A percentile compares a stretch with the other conserved stretches of the same genome.
Evolutionary conservation across 2,113 vertebrate genomes (phyloP).

Genomic region (Dromas ardeola): DNA sequence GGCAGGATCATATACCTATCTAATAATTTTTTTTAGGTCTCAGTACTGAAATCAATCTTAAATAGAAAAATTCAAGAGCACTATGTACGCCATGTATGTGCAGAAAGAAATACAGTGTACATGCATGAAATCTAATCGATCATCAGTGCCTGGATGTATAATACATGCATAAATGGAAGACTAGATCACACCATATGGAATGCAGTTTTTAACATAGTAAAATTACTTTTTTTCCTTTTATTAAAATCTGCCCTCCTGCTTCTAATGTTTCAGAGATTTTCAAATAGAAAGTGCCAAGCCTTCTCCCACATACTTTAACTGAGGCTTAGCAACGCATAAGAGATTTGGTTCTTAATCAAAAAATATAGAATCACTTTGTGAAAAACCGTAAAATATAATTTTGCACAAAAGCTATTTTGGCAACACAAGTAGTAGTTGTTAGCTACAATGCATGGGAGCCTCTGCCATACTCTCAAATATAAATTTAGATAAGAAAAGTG

Average conservation of each 20-base stretch:
- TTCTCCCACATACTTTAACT: not conserved
- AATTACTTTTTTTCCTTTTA: not conserved
- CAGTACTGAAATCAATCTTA: not conserved
- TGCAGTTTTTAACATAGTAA: not conserved
- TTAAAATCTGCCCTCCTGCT: not conserved
- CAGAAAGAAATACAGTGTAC: not conserved
- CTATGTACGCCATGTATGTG: not conserved
- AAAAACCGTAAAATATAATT: slow-evolving; percentile 58
- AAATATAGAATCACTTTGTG: slow-evolving; percentile 46
- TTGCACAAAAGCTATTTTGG: slow-evolving; percentile 68
- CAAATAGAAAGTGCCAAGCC: slow-evolving; percentile 19
- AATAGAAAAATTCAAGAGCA: not conserved
- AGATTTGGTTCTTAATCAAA: slow-evolving; percentile 32
- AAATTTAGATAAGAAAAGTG: not conserved
- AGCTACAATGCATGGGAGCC: not conserved
- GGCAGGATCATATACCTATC: not conserved
- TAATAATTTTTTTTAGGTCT: not conserved
- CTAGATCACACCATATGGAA: not conserved
- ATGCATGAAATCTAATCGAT: not conserved
- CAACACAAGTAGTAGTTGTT: slow-evolving; percentile 36
- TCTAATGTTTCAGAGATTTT: slow-evolving; percentile 19
- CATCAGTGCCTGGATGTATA: not conserved
- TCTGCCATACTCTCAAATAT: not conserved
- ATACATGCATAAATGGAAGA: slow-evolving; percentile 5
- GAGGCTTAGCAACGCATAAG: slow-evolving; percentile 8